phyloP scores from a whole-genome alignment of 2,888 invertebrate genomes.

The Neria commutata region DNA sequence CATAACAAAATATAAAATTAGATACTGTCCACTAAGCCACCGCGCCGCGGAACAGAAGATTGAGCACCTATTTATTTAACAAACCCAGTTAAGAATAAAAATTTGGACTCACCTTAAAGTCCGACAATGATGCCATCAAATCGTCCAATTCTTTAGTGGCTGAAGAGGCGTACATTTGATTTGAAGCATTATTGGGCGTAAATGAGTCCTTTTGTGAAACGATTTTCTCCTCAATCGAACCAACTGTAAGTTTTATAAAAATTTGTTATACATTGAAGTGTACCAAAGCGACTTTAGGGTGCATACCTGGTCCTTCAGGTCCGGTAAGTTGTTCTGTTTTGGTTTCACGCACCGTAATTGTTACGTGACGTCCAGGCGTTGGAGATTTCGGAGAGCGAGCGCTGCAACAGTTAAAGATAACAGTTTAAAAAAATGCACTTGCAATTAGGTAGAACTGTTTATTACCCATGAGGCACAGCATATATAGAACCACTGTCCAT shows the following conservation, averaged over 20 bases:
- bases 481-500: constrained; percentile 67
- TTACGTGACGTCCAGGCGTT: constrained; percentile 64
- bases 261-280: neutral
- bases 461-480: constrained; percentile 77
- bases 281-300: neutral
- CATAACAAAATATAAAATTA: too few relatives aligned
- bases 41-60: too few relatives aligned
- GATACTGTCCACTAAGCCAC: too few relatives aligned
- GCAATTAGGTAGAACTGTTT: neutral
- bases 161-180: constrained; percentile 69
- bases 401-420: constrained; percentile 25
- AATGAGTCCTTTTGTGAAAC: constrained; percentile 57
- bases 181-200: constrained; percentile 36
- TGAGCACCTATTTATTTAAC: neutral
- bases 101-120: constrained; percentile 79
- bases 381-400: constrained; percentile 49
- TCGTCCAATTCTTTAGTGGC: constrained; percentile 95
- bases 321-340: constrained; percentile 66
- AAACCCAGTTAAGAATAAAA: neutral
- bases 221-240: constrained; percentile 54
- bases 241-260: constrained; percentile 48
- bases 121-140: constrained; percentile 93
- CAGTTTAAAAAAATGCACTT: neutral
- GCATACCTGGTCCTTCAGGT: constrained; percentile 57
- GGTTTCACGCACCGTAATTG: constrained; percentile 68